Conservation (phyloP, 1,140 invertebrate species). For the Scaptomyza graminum region DNA sequence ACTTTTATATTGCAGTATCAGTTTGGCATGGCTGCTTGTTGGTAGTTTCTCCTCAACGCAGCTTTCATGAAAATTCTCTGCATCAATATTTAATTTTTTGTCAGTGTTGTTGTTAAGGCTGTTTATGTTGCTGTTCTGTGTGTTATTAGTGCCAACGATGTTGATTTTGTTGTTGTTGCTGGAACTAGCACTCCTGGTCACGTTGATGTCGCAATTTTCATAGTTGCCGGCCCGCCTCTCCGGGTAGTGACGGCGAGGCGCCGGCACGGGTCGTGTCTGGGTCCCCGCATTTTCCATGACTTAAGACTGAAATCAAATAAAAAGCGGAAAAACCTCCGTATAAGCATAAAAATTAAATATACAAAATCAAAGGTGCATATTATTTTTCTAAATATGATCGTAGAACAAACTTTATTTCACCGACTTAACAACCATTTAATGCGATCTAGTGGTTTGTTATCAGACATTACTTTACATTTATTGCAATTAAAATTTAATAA, state of each 20-base stretch:
- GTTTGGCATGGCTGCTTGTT: slow-evolving; percentile 55
- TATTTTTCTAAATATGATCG: neutral
- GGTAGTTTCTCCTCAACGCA: slow-evolving; percentile 47
- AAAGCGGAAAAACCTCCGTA: slow-evolving; percentile 3
- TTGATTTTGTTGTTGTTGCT: slow-evolving; percentile 11
- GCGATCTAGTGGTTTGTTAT: too few species aligned
- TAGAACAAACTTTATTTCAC: too few species aligned
- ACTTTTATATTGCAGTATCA: slow-evolving; percentile 61
- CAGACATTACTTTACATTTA: too few species aligned
- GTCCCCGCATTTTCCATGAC: slow-evolving; percentile 54
- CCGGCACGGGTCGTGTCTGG: slow-evolving; percentile 73
- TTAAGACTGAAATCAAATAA: slow-evolving; percentile 17
- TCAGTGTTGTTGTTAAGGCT: slow-evolving; percentile 29
- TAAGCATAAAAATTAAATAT: too few species aligned
- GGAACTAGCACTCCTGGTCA: slow-evolving; percentile 21
- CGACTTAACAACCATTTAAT: too few species aligned
- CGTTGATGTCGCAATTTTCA: slow-evolving; percentile 72
- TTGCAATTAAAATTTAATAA: too few species aligned
- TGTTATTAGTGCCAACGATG: slow-evolving; percentile 47
- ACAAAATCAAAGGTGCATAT: too few species aligned
- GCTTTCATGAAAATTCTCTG: slow-evolving; percentile 66
- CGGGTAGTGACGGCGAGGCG: slow-evolving; percentile 72
- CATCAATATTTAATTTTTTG: slow-evolving; percentile 72
- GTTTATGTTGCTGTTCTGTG: slow-evolving; percentile 17
- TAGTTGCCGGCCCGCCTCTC: slow-evolving; percentile 68